These are phyloP conservation scores for Heterodera filipjevi DNA, from an alignment of 2,888 invertebrate species.

Conservation along the genomic window DNA sequence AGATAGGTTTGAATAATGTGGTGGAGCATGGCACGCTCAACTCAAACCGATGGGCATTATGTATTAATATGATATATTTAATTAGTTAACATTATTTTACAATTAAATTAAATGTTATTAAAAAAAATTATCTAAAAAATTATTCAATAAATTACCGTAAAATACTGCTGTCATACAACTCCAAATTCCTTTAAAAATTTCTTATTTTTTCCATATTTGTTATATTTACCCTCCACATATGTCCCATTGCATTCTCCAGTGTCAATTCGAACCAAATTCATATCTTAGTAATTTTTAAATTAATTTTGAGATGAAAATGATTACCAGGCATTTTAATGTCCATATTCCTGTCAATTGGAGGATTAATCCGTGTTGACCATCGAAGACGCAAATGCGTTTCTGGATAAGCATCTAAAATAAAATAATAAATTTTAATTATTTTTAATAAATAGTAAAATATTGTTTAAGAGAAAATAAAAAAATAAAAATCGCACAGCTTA, in stretches of 20 bases:
- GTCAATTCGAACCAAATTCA: conserved; percentile 26
- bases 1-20: conserved; percentile 71
- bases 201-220: background rate
- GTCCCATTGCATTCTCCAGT: conserved; percentile 63
- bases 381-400: conserved; percentile 58
- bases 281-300: conserved; percentile 14
- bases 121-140: no score
- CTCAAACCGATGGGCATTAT: conserved; percentile 53
- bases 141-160: conserved; percentile 47
- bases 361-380: conserved; percentile 56
- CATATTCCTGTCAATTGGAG: conserved; percentile 59
- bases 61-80: no score
- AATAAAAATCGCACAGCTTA: conserved; percentile 67
- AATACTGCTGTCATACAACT: conserved; percentile 71
- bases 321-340: conserved; percentile 62
- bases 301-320: conserved; percentile 25
- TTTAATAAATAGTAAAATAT: conserved; percentile 34
- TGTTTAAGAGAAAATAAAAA: conserved; percentile 7
- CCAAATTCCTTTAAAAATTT: conserved; percentile 65
- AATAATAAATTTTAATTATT: background rate
- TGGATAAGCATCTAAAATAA: conserved; percentile 58
- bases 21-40: conserved; percentile 66
- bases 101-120: background rate
- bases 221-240: conserved; percentile 58
- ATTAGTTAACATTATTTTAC: no score